Percentiles rank a stretch among this genome's conserved stretches.
phyloP scores from a whole-genome alignment of 1,140 invertebrate genomes.

The Episyrphus balteatus region DNA sequence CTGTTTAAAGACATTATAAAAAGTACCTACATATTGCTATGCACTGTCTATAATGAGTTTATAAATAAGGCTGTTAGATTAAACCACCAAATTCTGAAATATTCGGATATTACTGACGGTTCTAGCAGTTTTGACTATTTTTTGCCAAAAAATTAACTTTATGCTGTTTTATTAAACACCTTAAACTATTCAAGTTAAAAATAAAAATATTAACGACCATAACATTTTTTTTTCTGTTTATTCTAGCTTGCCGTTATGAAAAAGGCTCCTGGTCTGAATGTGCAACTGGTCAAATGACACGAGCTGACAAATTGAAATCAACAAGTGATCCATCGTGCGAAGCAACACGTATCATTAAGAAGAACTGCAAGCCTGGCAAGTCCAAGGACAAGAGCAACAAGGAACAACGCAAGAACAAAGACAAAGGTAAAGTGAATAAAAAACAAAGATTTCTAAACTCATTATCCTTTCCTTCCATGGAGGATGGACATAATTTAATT shows the following conservation, averaged over 20 bases:
- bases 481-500: too few species aligned
- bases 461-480: background rate
- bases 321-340: conserved; percentile 61
- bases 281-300: conserved; percentile 49
- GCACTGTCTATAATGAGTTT: too few species aligned
- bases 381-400: conserved; percentile 36
- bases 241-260: conserved; percentile 58
- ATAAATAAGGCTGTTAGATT: too few species aligned
- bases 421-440: conserved; percentile 23
- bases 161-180: too few species aligned
- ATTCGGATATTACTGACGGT: too few species aligned
- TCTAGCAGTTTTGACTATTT: too few species aligned
- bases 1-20: too few species aligned
- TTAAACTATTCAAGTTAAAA: too few species aligned
- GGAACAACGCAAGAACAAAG: conserved; percentile 36
- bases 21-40: too few species aligned
- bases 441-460: background rate
- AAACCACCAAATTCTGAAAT: too few species aligned
- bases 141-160: too few species aligned
- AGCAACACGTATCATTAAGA: conserved; percentile 54
- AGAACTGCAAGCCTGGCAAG: conserved; percentile 54
- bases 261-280: conserved; percentile 79
- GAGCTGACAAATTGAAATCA: conserved; percentile 56
- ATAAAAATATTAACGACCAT: background rate
- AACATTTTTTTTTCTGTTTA: background rate